Percentiles rank a stretch among this genome's conserved stretches.
These are phyloP conservation scores for Trogon melanurus DNA, from an alignment of 2,113 vertebrate species.

Conservation along the genomic window DNA sequence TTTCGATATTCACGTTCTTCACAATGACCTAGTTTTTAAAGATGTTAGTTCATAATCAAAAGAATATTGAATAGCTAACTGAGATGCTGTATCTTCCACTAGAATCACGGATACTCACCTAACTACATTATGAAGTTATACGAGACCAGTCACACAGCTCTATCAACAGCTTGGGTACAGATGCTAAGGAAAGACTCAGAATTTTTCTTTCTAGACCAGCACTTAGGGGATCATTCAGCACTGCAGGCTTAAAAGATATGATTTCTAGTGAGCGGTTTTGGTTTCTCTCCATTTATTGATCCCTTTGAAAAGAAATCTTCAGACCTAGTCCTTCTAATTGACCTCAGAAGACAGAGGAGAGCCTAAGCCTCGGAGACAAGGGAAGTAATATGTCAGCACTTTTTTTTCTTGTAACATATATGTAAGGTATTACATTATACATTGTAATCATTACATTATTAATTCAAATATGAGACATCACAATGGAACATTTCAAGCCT, in stretches of 20 bases:
- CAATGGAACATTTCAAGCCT: background rate
- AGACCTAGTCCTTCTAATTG: background rate
- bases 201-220: background rate
- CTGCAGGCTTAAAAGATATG: background rate
- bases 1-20: background rate
- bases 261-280: background rate
- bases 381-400: background rate
- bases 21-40: background rate
- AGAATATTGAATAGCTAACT: background rate
- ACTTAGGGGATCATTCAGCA: background rate
- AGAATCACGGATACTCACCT: background rate
- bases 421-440: no score
- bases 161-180: background rate
- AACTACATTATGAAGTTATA: background rate
- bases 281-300: background rate
- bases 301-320: background rate
- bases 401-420: no score
- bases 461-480: background rate
- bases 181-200: accelerated
- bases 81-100: background rate
- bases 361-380: background rate
- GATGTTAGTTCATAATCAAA: background rate
- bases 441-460: background rate
- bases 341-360: background rate
- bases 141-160: background rate